Conservation (phyloP, 2,888 invertebrate genomes). For the Caradrina clavipalpis region DNA sequence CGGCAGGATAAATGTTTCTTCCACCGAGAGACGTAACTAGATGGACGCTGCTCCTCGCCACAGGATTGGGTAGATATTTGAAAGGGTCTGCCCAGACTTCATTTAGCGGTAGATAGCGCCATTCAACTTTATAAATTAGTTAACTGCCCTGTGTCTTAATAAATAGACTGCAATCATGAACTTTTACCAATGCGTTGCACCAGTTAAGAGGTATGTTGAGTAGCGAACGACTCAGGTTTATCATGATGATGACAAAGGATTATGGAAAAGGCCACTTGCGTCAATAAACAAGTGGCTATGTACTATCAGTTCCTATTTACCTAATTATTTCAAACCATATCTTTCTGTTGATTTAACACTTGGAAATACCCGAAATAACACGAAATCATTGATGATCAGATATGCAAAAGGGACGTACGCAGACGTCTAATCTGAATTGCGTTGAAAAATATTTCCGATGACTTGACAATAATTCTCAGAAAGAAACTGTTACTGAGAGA, state of each 20-base stretch:
- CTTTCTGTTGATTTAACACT: constrained; percentile 12
- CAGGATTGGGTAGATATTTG: background rate
- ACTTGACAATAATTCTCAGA: constrained; percentile 19
- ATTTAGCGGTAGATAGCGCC: background rate
- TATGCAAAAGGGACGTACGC: background rate
- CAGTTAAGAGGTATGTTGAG: background rate
- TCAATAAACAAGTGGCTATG: constrained; percentile 19
- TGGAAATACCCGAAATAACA: constrained; percentile 35
- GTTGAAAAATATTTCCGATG: constrained; percentile 2
- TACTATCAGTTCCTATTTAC: constrained; percentile 17
- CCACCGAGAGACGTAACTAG: background rate
- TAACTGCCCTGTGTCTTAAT: too few relatives aligned
- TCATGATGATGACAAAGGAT: constrained; percentile 7
- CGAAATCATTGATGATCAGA: constrained; percentile 9
- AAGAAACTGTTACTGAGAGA: constrained; percentile 15
- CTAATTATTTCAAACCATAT: constrained; percentile 28
- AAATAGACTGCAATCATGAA: background rate
- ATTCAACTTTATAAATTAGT: background rate
- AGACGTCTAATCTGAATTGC: background rate
- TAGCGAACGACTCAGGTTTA: background rate
- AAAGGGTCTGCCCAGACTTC: background rate
- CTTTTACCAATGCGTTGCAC: background rate
- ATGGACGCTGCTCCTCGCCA: background rate
- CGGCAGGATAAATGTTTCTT: background rate
- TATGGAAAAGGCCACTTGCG: constrained; percentile 22